Conservation (phyloP, 37 sponge, comb jelly and placozoan species). For the Chondrilla cf. caribensis region DNA sequence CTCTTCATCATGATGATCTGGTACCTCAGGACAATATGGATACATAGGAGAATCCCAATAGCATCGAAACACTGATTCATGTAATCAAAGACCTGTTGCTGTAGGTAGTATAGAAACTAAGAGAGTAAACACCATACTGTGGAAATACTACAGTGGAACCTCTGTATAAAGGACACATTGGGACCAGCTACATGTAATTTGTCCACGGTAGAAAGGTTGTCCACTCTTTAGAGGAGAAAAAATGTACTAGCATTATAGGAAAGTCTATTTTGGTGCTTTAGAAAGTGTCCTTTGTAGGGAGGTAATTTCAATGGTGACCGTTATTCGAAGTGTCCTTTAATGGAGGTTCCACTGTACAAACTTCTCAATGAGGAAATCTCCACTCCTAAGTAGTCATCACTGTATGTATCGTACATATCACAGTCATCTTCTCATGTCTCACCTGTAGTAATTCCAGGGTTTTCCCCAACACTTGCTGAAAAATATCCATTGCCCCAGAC, state of each 20-base stretch:
- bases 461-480: constrained; percentile 75
- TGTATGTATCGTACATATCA: no score
- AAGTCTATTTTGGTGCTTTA: no score
- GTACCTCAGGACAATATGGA: constrained; percentile 81
- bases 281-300: no score
- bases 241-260: no score
- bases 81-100: constrained; percentile 66
- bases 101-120: background rate
- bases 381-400: no score
- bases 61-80: constrained; percentile 81
- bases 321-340: no score
- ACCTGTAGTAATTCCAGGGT: constrained; percentile 77
- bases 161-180: no score
- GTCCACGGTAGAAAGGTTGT: background rate
- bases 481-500: constrained; percentile 73
- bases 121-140: background rate
- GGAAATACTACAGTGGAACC: no score
- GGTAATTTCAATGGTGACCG: no score
- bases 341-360: no score
- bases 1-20: constrained; percentile 76
- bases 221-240: no score
- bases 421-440: background rate
- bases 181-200: constrained; percentile 1
- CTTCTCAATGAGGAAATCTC: no score
- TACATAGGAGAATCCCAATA: constrained; percentile 90